phyloP scores from a whole-genome alignment of 2,113 vertebrate genomes.

The Thinocorus orbignyianus region DNA sequence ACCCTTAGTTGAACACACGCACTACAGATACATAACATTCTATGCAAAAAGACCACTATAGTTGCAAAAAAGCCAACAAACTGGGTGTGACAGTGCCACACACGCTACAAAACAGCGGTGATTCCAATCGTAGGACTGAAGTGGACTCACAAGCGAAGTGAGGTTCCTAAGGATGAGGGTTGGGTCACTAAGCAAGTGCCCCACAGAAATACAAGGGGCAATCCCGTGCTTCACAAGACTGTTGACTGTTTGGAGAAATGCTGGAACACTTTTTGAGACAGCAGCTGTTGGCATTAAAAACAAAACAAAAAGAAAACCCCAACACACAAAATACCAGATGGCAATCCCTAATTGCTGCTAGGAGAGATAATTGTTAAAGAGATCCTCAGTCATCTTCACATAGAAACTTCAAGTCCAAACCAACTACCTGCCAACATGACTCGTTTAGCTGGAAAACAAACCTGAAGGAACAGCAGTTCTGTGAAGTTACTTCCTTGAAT shows the following conservation, averaged over 20 bases:
- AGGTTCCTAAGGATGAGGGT: background rate
- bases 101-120: background rate
- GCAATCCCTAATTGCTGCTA: background rate
- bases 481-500: background rate
- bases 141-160: background rate
- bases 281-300: background rate
- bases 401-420: constrained; percentile 1
- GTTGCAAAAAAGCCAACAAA: background rate
- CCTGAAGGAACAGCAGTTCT: background rate
- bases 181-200: background rate
- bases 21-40: accelerated
- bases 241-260: background rate
- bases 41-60: background rate
- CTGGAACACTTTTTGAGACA: background rate
- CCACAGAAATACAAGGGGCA: background rate
- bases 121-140: background rate
- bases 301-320: background rate
- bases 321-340: background rate
- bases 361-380: background rate
- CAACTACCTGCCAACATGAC: constrained; percentile 24
- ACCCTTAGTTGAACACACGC: background rate
- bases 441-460: constrained; percentile 41
- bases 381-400: background rate
- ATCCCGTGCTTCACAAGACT: background rate
- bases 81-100: background rate